Conservation (phyloP, 1,140 invertebrate species). For the Aphaenogaster ashmeadi region DNA sequence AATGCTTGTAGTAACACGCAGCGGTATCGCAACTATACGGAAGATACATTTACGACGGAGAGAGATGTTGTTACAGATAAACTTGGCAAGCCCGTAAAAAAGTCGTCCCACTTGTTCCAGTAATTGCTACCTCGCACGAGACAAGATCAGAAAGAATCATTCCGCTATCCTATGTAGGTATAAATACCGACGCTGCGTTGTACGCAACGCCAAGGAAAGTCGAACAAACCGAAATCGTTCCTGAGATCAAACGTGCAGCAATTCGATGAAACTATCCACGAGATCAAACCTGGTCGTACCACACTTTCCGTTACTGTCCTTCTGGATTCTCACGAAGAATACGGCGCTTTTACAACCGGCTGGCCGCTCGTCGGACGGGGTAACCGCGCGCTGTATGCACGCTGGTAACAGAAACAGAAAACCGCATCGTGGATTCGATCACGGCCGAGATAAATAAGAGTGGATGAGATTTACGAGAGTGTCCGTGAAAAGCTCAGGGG, state of each 20-base stretch:
- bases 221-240: constrained; percentile 15
- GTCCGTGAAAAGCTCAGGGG: constrained; percentile 71
- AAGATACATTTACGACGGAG: constrained; percentile 50
- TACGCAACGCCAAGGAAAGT: constrained; percentile 25
- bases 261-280: constrained; percentile 29
- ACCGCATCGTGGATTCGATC: constrained; percentile 73
- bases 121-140: constrained; percentile 72
- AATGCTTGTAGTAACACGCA: constrained; percentile 38
- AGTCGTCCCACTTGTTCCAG: constrained; percentile 72
- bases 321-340: constrained; percentile 64
- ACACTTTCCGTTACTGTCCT: constrained; percentile 36
- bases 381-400: constrained; percentile 1
- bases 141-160: constrained; percentile 55
- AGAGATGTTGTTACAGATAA: constrained; percentile 72
- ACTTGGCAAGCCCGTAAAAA: constrained; percentile 69
- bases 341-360: constrained; percentile 54
- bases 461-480: constrained; percentile 77
- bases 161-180: constrained; percentile 7
- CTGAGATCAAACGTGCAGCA: constrained; percentile 2
- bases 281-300: not conserved
- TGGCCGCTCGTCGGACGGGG: constrained; percentile 29
- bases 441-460: constrained; percentile 75
- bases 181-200: constrained; percentile 1
- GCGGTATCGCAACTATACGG: constrained; percentile 34
- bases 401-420: constrained; percentile 56